These are phyloP conservation scores for Macropus fuliginosus DNA, from an alignment of 2,797 vertebrate species.

Conservation along the genomic window DNA sequence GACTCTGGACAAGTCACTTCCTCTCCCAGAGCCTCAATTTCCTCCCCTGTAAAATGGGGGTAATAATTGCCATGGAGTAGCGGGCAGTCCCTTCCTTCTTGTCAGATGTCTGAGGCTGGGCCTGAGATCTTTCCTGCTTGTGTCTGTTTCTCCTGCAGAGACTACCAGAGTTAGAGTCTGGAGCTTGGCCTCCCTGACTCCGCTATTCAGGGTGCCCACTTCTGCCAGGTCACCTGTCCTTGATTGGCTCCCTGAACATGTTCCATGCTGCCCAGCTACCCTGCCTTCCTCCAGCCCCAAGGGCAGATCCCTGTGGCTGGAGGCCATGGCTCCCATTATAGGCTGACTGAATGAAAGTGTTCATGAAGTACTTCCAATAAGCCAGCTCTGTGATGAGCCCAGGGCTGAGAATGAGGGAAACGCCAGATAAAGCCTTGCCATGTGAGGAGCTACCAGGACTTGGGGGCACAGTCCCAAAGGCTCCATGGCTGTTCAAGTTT, in stretches of 20 bases:
- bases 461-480: too few relatives aligned
- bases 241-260: too few relatives aligned
- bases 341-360: too few relatives aligned
- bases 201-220: too few relatives aligned
- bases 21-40: constrained; percentile 19
- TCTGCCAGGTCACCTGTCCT: too few relatives aligned
- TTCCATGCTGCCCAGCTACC: too few relatives aligned
- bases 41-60: constrained; percentile 49
- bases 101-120: background rate
- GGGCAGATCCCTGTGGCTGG: background rate
- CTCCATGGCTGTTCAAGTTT: background rate
- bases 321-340: too few relatives aligned
- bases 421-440: background rate
- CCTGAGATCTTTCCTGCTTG: too few relatives aligned
- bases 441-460: too few relatives aligned
- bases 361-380: too few relatives aligned
- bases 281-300: background rate
- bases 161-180: background rate
- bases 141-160: too few relatives aligned
- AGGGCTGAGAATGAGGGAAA: too few relatives aligned
- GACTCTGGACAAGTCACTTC: constrained; percentile 35
- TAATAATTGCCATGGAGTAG: constrained; percentile 20
- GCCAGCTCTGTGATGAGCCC: background rate
- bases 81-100: background rate
- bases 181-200: background rate